These are phyloP conservation scores for Cardiocondyla obscurior DNA, from an alignment of 1,140 invertebrate genomes.

Conservation along the genomic window DNA sequence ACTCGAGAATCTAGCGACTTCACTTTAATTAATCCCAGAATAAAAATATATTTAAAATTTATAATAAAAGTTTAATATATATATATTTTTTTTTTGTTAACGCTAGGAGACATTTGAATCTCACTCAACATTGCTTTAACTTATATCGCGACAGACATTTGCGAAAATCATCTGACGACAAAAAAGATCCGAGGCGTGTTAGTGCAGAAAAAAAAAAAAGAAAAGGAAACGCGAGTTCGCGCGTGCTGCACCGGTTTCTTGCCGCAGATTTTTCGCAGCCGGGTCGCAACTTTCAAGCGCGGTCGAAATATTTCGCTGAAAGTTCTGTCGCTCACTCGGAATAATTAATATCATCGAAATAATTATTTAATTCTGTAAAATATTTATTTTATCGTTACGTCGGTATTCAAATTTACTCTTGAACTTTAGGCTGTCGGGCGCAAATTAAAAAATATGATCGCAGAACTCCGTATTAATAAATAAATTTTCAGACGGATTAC, in stretches of 20 bases:
- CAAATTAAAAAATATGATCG: no score
- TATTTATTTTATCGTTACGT: neutral
- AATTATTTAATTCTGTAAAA: neutral
- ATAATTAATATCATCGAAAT: neutral
- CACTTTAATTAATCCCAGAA: no score
- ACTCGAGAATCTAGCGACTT: no score
- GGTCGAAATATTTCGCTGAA: neutral
- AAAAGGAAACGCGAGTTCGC: neutral
- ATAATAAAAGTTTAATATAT: neutral
- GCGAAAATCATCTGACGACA: neutral
- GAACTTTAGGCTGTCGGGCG: no score
- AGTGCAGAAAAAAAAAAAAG: neutral
- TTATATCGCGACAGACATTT: neutral
- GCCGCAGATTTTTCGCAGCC: slow-evolving; percentile 15
- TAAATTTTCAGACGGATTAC: no score
- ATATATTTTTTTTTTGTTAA: no score
- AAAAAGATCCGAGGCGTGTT: slow-evolving; percentile 17
- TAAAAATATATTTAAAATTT: neutral
- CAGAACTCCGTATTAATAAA: no score
- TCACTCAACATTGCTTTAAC: neutral
- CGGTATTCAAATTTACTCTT: no score
- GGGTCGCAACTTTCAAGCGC: neutral
- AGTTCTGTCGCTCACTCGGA: neutral
- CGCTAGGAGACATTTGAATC: no score
- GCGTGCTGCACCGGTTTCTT: slow-evolving; percentile 3